Evolutionary conservation across 2,113 vertebrate species (phyloP), one percentile per base, ranked within the genome.

Genomic region (Trinectes maculatus): DNA sequence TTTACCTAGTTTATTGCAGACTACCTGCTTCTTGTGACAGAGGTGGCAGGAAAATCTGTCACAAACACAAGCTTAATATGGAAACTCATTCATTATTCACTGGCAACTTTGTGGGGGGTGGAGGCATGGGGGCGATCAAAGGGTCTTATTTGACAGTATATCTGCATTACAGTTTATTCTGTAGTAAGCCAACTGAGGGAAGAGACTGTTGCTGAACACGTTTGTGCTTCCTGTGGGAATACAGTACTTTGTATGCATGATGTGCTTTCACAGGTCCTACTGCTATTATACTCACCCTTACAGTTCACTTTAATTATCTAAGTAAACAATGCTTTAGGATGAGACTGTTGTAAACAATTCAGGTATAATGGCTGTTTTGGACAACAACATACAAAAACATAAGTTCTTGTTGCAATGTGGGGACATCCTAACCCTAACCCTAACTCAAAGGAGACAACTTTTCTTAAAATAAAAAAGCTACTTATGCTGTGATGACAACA

Each of bases 271-370:
- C 16, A 19, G 25, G 24, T 21, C 52, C 39, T 34, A 16, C 44
- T 34, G 3, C n/a, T 36, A 22, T 40, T 24, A 39, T 57, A 26
- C 46, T 46, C 69, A 66, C 49, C 43, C 24, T 52, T 65, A 61
- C 55, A 59, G 71, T 43, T 59, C 24, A 70, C 51, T 42, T 82
- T 49, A 58, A 79, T 77, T 69, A 70, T 74, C 40, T 19, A 56
- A 73, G 44, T 60, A 62, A 79, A 61, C 56, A 68, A 47, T 16
- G 65, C 64, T 44, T 77, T 61, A 54, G 46, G 22, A 63, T 63
- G 57, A 61, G 43, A 15, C 43, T 6, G 31, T 49, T 60, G 55
- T 42, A 43, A 51, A 11, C 19, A 33, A 11, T 18, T 2, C 46
- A 71, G 37, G 61, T 22, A 40, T 16, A n/a, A 51, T 15, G 8